Evolutionary conservation across 2,113 vertebrate genomes (phyloP).

Genomic region (Corythoichthys intestinalis): DNA sequence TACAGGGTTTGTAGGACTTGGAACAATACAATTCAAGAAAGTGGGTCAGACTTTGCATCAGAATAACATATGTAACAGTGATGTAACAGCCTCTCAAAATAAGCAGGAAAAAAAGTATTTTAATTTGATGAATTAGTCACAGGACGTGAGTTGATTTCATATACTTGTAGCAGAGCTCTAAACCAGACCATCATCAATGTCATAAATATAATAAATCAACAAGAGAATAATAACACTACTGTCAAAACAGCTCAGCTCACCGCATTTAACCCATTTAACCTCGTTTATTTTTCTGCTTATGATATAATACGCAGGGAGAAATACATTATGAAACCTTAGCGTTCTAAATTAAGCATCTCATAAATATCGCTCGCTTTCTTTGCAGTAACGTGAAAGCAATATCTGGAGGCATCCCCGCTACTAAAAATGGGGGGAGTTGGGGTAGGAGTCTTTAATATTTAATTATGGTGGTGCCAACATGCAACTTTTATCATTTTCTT

Average conservation of each 20-base stretch:
- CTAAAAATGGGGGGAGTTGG: constrained; percentile 19
- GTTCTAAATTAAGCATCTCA: constrained; percentile 57
- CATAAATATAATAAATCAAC: not conserved
- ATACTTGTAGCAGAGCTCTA: not conserved
- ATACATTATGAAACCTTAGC: constrained; percentile 46
- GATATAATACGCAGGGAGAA: constrained; percentile 53
- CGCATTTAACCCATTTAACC: constrained; percentile 31
- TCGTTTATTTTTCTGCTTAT: constrained; percentile 31
- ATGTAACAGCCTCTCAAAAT: constrained; percentile 46
- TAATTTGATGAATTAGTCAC: constrained; percentile 19
- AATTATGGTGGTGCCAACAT: constrained; percentile 75
- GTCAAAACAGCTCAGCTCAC: constrained; percentile 28
- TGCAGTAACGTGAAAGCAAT: constrained; percentile 71
- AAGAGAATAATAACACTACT: constrained; percentile 19
- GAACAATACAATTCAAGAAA: constrained; percentile 64
- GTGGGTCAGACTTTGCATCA: constrained; percentile 70
- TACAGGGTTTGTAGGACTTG: constrained; percentile 49
- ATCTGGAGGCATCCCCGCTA: constrained; percentile 67
- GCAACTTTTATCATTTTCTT: constrained; percentile 75
- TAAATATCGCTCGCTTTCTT: constrained; percentile 37
- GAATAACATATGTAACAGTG: constrained; percentile 62
- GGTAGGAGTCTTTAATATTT: constrained; percentile 73
- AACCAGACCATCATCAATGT: not conserved
- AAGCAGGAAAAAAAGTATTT: constrained; percentile 14
- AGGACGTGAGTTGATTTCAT: constrained; percentile 10